Conservation (phyloP, 2,797 vertebrate genomes). For the Mormyrus hasselquistii region DNA sequence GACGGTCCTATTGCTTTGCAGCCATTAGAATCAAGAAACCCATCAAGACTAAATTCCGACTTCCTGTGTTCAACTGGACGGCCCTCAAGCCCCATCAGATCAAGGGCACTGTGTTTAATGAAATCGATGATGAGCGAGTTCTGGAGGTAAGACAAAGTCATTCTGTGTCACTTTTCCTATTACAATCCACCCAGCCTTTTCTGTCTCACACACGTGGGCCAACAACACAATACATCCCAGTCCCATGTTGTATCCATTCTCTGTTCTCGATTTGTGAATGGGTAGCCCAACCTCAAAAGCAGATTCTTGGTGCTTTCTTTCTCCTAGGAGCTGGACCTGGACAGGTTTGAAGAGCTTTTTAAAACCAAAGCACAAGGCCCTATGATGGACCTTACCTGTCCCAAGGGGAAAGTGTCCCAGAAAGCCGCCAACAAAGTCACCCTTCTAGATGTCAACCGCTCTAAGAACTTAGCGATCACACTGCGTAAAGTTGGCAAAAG, state of each 20-base stretch:
- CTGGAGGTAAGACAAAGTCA: slow-evolving; percentile 69
- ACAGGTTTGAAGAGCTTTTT: slow-evolving; percentile 90
- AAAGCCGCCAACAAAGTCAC: slow-evolving; percentile 81
- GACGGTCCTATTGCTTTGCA: slow-evolving; percentile 39
- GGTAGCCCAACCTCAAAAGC: background rate
- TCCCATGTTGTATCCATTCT: background rate
- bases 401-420: slow-evolving; percentile 82
- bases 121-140: slow-evolving; percentile 91
- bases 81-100: slow-evolving; percentile 97
- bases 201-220: background rate
- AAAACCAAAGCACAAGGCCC: slow-evolving; percentile 95
- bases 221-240: background rate
- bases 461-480: slow-evolving; percentile 95
- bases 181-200: background rate
- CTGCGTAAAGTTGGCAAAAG: slow-evolving; percentile 83
- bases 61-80: slow-evolving; percentile 96
- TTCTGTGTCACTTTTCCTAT: background rate
- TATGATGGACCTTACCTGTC: slow-evolving; percentile 71
- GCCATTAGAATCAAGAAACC: slow-evolving; percentile 96
- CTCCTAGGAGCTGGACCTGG: slow-evolving; percentile 82
- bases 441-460: slow-evolving; percentile 86
- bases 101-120: slow-evolving; percentile 93
- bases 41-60: slow-evolving; percentile 95
- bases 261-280: background rate
- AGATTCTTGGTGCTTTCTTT: background rate